Conservation (phyloP, 2,797 vertebrate genomes). For the Syngnathus acus region DNA sequence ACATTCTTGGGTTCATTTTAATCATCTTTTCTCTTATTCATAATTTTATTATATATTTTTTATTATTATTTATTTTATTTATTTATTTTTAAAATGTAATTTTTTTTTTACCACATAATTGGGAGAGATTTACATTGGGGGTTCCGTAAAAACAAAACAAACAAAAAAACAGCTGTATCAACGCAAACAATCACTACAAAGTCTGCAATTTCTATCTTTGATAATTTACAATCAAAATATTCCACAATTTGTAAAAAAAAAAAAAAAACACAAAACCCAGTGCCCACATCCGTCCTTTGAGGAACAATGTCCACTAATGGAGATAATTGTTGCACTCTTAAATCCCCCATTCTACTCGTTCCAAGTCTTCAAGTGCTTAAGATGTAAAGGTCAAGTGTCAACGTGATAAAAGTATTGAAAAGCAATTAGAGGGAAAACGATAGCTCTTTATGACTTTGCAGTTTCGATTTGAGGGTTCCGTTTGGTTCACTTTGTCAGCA, state of each 20-base stretch:
- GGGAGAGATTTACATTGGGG: no score
- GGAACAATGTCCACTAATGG: neutral
- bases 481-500: neutral
- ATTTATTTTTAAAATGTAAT: no score
- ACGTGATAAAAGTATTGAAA: no score
- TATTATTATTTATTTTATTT: no score
- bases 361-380: neutral
- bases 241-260: neutral
- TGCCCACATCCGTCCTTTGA: neutral
- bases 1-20: no score
- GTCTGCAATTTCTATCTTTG: no score
- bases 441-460: neutral
- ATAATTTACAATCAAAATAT: neutral
- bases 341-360: neutral
- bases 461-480: slow-evolving; percentile 9
- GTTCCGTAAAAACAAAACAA: no score
- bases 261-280: neutral
- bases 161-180: no score
- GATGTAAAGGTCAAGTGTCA: neutral
- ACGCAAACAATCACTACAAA: no score
- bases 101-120: no score
- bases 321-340: neutral
- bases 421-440: neutral
- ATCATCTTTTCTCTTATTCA: no score
- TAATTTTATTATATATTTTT: no score